Base-by-base conservation (phyloP, 2,888 invertebrate species). In the Diarsia rubi region DNA sequence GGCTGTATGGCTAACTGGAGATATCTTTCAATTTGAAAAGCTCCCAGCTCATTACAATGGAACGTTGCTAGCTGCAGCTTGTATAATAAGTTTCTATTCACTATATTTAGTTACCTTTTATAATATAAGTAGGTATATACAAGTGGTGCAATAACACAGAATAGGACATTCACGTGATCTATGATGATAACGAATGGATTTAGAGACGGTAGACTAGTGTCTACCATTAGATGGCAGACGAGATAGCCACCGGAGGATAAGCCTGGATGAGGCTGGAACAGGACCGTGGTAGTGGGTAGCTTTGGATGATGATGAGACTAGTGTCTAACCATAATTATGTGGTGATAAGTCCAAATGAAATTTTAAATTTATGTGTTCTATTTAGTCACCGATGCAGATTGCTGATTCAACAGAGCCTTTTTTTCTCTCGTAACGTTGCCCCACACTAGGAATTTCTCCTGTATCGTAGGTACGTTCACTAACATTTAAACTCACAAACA, bases 11-110 rank as follows among this genome's bases (percentile, higher is more conserved):
- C 47, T n/a, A 60, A n/a, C 27, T 21, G 75, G 3, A n/a, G 37
- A 60, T 42, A 57, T 14, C 11, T 47, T 19, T 57, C 27, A 2
- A 31, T 21, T 75, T n/a, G 16, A n/a, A 49, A 49, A 75, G n/a
- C 6, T 76, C n/a, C n/a, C n/a, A 42, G 73, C 9, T 75, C n/a
- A 59, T 75, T 47, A 59, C 9, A 60, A 42, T 75, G 62, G 47
- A 73, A 27, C n/a, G 14, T 59, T 24, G n/a, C n/a, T n/a, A 42
- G 21, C 21, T 27, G 21, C n/a, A 42, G n/a, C 45, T 47, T 49
- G 37, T 42, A 49, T 49, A 70, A 70, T 65, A 19, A 16, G 16
- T 57, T 57, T 27, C 57, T 27, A 27, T 31, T 31, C 9, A 31
- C 16, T 24, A 47, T 31, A n/a, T 6, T 24, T 27, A 57, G 16